phyloP scores from a whole-genome alignment of 1,140 invertebrate genomes.

The Drosophila busckii region DNA sequence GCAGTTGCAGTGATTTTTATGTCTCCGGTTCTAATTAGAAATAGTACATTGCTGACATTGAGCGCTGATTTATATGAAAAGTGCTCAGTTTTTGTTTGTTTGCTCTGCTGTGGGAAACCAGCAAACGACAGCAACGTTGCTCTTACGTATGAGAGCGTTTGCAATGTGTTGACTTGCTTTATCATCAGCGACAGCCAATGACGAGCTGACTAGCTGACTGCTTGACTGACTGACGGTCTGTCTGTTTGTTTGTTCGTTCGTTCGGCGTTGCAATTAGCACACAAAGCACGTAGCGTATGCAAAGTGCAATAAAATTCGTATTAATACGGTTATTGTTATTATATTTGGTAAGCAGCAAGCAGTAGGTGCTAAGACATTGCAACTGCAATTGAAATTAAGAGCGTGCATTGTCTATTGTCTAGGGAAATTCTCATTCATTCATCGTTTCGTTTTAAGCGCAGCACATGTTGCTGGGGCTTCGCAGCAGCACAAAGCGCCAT shows the following conservation, averaged over 20 bases:
- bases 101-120: slow-evolving; percentile 7
- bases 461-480: too few relatives aligned
- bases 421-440: too few relatives aligned
- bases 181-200: slow-evolving; percentile 33
- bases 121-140: too few relatives aligned
- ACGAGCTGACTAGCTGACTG: slow-evolving; percentile 39
- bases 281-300: slow-evolving; percentile 60
- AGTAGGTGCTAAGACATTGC: too few relatives aligned
- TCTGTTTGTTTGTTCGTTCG: slow-evolving; percentile 37
- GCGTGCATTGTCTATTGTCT: too few relatives aligned
- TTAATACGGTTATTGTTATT: slow-evolving; percentile 49
- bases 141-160: slow-evolving; percentile 1
- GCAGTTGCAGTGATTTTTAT: slow-evolving; percentile 56
- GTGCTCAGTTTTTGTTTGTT: slow-evolving; percentile 38
- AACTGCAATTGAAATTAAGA: too few relatives aligned
- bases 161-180: slow-evolving; percentile 11
- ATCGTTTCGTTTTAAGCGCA: too few relatives aligned
- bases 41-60: slow-evolving; percentile 63
- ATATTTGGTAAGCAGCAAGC: slow-evolving; percentile 15
- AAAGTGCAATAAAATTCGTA: slow-evolving; percentile 56
- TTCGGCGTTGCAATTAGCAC: slow-evolving; percentile 54
- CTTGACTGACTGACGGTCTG: slow-evolving; percentile 47
- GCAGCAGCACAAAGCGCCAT: too few relatives aligned
- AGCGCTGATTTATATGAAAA: slow-evolving; percentile 68
- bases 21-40: slow-evolving; percentile 76